These are phyloP conservation scores for Drosophila anomalipes DNA, from an alignment of 2,888 invertebrate genomes.

Conservation along the genomic window DNA sequence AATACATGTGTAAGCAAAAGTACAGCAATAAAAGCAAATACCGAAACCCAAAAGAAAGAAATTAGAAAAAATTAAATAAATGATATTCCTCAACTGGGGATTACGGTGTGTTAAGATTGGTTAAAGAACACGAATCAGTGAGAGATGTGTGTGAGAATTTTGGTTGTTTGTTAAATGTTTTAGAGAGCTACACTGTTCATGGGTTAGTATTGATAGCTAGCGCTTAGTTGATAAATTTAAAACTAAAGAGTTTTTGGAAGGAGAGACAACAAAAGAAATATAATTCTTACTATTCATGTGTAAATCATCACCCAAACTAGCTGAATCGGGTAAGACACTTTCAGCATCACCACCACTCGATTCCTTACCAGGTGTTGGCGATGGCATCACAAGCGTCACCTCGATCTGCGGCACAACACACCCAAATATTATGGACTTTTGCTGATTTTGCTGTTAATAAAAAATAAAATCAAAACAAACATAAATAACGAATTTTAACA, in stretches of 20 bases:
- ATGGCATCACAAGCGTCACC: constrained; percentile 94
- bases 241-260: constrained; percentile 66
- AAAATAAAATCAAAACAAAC: background rate
- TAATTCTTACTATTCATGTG: constrained; percentile 87
- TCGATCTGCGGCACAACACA: constrained; percentile 94
- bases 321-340: constrained; percentile 93
- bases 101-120: constrained; percentile 20
- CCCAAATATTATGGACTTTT: constrained; percentile 88
- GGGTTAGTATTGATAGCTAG: constrained; percentile 45
- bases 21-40: constrained; percentile 55
- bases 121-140: constrained; percentile 45
- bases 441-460: constrained; percentile 80
- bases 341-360: constrained; percentile 93
- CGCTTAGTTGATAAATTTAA: constrained; percentile 51
- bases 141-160: constrained; percentile 50
- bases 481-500: background rate
- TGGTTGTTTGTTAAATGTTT: constrained; percentile 12
- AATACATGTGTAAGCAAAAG: constrained; percentile 45
- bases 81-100: constrained; percentile 31
- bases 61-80: constrained; percentile 16
- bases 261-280: constrained; percentile 81
- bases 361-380: constrained; percentile 93
- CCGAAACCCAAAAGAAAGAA: background rate
- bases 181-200: constrained; percentile 17
- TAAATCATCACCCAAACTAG: constrained; percentile 92